A percentile compares a stretch with the other conserved stretches of the same genome.
Evolutionary conservation across 2,888 invertebrate genomes (phyloP).

Genomic region (Himalopsyche anomala): DNA sequence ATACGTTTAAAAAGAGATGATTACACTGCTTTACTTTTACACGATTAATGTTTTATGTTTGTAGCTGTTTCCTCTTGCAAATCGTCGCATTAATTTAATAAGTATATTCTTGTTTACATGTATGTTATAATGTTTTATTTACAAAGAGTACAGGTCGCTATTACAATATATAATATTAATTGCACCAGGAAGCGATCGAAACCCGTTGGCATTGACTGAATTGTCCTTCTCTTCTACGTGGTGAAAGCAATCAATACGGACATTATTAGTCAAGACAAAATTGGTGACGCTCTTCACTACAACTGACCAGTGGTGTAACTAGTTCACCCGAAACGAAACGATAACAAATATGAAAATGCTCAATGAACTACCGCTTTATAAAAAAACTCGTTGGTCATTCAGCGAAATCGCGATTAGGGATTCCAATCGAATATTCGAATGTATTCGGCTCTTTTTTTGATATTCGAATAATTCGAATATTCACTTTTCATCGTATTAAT

Average conservation of each 20-base stretch:
- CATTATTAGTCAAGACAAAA: background rate
- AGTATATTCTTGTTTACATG: background rate
- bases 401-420: too few relatives aligned
- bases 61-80: background rate
- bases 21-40: too few relatives aligned
- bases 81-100: background rate
- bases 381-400: too few relatives aligned
- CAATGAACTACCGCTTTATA: too few relatives aligned
- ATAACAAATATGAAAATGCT: too few relatives aligned
- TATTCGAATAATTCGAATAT: too few relatives aligned
- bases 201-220: slow-evolving; percentile 55
- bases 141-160: slow-evolving; percentile 14
- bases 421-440: too few relatives aligned
- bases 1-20: too few relatives aligned
- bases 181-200: slow-evolving; percentile 51
- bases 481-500: too few relatives aligned
- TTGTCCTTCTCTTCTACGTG: background rate
- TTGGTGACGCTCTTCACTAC: background rate
- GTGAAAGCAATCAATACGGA: slow-evolving; percentile 12
- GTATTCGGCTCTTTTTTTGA: too few relatives aligned
- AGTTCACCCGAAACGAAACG: too few relatives aligned
- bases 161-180: slow-evolving; percentile 45
- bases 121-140: slow-evolving; percentile 28
- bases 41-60: background rate
- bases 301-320: too few relatives aligned